Conservation (phyloP, 2,888 invertebrate species). For the Caenorhabditis afra region DNA sequence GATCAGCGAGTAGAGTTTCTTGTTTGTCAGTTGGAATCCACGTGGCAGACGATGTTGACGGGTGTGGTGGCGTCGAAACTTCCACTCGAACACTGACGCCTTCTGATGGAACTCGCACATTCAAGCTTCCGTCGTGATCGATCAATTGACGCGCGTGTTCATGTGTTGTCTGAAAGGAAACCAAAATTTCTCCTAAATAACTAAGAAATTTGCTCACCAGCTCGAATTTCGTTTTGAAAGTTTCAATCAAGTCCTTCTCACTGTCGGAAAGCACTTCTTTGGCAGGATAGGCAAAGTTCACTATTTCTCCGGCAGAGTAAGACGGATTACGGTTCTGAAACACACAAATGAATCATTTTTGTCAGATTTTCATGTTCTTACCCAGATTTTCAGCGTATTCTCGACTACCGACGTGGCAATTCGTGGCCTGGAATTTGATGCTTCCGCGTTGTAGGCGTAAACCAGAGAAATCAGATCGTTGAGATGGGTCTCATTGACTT, state of each 20-base stretch:
- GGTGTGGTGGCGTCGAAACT: slow-evolving; percentile 29
- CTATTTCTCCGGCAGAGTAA: slow-evolving; percentile 85
- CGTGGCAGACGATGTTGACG: slow-evolving; percentile 6
- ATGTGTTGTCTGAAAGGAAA: slow-evolving; percentile 32
- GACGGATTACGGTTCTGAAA: slow-evolving; percentile 86
- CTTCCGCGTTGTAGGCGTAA: slow-evolving; percentile 85
- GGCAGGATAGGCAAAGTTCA: slow-evolving; percentile 90
- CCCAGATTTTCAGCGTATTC: slow-evolving; percentile 67
- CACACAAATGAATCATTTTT: background rate
- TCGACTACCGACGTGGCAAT: slow-evolving; percentile 57
- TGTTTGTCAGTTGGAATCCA: slow-evolving; percentile 89
- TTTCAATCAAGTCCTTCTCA: slow-evolving; percentile 85
- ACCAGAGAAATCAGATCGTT: slow-evolving; percentile 87
- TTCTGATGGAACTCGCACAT: background rate
- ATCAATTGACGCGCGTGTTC: slow-evolving; percentile 22
- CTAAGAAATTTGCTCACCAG: slow-evolving; percentile 27
- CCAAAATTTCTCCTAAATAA: background rate
- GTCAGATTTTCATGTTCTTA: slow-evolving; percentile 25
- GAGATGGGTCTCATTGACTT: slow-evolving; percentile 83
- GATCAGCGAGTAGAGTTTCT: slow-evolving; percentile 87
- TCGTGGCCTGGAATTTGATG: slow-evolving; percentile 32
- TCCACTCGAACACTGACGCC: slow-evolving; percentile 11
- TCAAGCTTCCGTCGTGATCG: background rate
- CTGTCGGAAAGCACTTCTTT: slow-evolving; percentile 88
- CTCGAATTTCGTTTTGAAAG: slow-evolving; percentile 71